phyloP scores from a whole-genome alignment of 2,113 vertebrate genomes.

The Indri indri region DNA sequence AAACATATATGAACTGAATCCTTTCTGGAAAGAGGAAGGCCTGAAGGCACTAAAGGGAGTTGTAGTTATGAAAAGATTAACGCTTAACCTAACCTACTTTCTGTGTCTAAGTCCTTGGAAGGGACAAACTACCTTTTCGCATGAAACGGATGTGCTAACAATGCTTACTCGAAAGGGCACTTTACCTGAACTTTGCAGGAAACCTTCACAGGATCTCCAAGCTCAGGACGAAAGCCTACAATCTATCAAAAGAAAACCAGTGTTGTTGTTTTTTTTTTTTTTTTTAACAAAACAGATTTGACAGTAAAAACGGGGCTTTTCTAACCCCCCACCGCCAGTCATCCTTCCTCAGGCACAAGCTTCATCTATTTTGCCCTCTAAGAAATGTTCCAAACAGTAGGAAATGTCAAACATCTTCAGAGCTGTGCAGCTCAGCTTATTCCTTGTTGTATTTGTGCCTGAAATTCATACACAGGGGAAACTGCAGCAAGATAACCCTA shows the following conservation, averaged over 20 bases:
- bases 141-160: neutral
- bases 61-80: conserved; percentile 20
- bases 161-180: conserved; percentile 22
- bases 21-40: conserved; percentile 12
- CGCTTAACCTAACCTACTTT: neutral
- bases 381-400: conserved; percentile 30
- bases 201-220: conserved; percentile 91
- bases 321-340: neutral
- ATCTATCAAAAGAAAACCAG: conserved; percentile 85
- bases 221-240: conserved; percentile 94
- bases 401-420: conserved; percentile 10
- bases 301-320: conserved; percentile 28
- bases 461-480: neutral
- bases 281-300: neutral
- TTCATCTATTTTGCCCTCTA: conserved; percentile 8
- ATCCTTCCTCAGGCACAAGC: neutral
- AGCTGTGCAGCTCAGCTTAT: neutral
- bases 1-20: neutral
- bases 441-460: neutral
- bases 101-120: neutral
- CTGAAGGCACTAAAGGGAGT: conserved; percentile 3
- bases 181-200: conserved; percentile 93
- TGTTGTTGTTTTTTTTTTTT: neutral
- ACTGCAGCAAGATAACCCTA: neutral
- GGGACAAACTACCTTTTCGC: neutral